These are phyloP conservation scores for Tenthredo scrophulariae DNA, from an alignment of 2,888 invertebrate species.

Conservation along the genomic window DNA sequence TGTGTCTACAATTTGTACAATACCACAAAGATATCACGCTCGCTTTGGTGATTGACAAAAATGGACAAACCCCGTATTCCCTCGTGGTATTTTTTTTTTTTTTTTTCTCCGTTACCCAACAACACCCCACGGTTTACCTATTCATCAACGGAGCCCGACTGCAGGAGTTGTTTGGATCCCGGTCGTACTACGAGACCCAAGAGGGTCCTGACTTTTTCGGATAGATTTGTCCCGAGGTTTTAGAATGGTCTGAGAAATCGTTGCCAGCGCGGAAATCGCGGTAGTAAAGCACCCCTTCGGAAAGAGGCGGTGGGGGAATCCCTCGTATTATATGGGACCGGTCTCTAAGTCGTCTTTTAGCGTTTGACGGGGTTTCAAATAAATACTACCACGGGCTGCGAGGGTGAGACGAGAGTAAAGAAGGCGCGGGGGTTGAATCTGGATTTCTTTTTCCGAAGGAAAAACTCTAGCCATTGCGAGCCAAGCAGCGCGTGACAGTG, in stretches of 20 bases:
- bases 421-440: background rate
- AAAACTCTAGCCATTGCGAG: conserved; percentile 7
- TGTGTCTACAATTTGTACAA: background rate
- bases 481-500: background rate
- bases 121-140: conserved; percentile 12
- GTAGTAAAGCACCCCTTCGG: conserved; percentile 46
- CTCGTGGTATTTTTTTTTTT: background rate
- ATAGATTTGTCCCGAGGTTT: conserved; percentile 65
- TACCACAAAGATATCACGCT: background rate
- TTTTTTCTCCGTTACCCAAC: background rate
- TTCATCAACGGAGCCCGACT: background rate
- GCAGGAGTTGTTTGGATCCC: conserved; percentile 20
- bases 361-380: conserved; percentile 53
- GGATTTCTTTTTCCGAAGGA: conserved; percentile 15
- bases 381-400: conserved; percentile 38
- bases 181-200: conserved; percentile 18
- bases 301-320: conserved; percentile 32
- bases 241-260: conserved; percentile 66
- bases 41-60: background rate
- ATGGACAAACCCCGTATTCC: background rate
- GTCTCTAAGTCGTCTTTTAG: conserved; percentile 50
- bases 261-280: conserved; percentile 58
- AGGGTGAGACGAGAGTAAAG: conserved; percentile 18
- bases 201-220: conserved; percentile 51
- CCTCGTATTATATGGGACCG: conserved; percentile 48